phyloP scores from a whole-genome alignment of 1,140 invertebrate species.

The Eumeta japonica region DNA sequence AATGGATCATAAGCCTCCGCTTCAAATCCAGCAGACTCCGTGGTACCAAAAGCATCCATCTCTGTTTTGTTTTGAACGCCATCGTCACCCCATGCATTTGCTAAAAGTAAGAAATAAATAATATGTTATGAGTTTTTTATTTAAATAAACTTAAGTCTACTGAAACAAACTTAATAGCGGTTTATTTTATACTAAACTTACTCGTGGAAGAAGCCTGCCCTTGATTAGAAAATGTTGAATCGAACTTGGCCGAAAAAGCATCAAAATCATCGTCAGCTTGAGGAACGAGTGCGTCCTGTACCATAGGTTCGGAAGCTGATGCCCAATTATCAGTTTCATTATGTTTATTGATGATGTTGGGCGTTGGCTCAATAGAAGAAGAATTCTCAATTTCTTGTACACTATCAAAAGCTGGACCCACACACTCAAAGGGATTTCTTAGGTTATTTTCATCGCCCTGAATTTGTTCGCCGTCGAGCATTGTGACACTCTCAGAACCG shows the following conservation, averaged over 20 bases:
- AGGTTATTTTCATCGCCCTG: neutral
- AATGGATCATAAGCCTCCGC: constrained; percentile 83
- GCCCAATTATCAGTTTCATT: constrained; percentile 3
- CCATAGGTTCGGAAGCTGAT: constrained; percentile 5
- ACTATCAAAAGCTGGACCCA: neutral
- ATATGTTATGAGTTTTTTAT: neutral
- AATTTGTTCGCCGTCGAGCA: neutral
- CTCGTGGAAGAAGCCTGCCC: neutral
- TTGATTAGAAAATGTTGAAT: constrained; percentile 57
- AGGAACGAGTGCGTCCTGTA: constrained; percentile 16
- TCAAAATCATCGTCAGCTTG: constrained; percentile 59
- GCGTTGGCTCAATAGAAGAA: neutral
- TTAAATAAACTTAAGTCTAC: neutral
- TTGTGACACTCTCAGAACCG: neutral
- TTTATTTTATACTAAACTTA: neutral
- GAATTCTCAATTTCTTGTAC: neutral
- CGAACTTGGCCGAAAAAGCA: constrained; percentile 84
- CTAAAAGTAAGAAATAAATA: neutral
- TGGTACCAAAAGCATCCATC: too few relatives aligned
- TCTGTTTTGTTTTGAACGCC: constrained; percentile 35
- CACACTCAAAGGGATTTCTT: neutral
- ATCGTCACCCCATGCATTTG: constrained; percentile 63
- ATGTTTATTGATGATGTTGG: neutral
- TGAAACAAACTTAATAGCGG: neutral
- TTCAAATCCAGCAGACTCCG: constrained; percentile 63